phyloP scores from a whole-genome alignment of 2,797 vertebrate genomes.

The Pseudomugil tenellus region DNA sequence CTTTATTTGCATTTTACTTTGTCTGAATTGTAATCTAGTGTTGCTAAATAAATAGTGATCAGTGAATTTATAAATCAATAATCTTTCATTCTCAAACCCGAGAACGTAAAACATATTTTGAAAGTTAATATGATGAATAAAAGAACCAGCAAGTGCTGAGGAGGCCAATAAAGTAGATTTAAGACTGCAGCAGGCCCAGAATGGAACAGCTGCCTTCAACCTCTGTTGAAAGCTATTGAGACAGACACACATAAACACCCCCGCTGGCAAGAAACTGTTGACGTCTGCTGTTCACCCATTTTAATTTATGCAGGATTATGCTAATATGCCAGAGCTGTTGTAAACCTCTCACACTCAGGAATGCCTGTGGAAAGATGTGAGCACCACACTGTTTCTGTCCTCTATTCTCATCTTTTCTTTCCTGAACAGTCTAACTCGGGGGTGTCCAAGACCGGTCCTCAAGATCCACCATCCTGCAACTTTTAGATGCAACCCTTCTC shows the following conservation, averaged over 20 bases:
- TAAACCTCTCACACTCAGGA: conserved; percentile 68
- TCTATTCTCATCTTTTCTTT: conserved; percentile 34
- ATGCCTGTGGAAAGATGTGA: conserved; percentile 65
- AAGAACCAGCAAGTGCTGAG: conserved; percentile 30
- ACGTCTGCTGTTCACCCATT: conserved; percentile 68
- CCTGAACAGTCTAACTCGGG: conserved; percentile 22
- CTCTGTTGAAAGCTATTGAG: conserved; percentile 62
- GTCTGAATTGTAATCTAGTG: neutral
- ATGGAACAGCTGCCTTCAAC: conserved; percentile 62
- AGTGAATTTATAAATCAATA: neutral
- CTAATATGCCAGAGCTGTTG: conserved; percentile 71
- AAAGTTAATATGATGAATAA: conserved; percentile 17
- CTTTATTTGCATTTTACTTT: neutral
- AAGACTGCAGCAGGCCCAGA: conserved; percentile 26
- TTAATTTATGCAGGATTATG: conserved; percentile 85
- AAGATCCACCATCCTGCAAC: neutral
- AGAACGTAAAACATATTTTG: neutral
- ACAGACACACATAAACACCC: conserved; percentile 56
- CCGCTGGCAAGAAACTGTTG: conserved; percentile 70
- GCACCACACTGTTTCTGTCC: conserved; percentile 47
- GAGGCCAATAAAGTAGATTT: conserved; percentile 34
- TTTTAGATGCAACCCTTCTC: no score
- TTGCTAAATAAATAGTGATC: neutral
- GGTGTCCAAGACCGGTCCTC: no score
- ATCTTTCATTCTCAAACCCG: neutral